Percentiles rank a stretch among this genome's conserved stretches.
phyloP scores from a whole-genome alignment of 2,797 vertebrate genomes.

The Platyrinchus mystaceus region DNA sequence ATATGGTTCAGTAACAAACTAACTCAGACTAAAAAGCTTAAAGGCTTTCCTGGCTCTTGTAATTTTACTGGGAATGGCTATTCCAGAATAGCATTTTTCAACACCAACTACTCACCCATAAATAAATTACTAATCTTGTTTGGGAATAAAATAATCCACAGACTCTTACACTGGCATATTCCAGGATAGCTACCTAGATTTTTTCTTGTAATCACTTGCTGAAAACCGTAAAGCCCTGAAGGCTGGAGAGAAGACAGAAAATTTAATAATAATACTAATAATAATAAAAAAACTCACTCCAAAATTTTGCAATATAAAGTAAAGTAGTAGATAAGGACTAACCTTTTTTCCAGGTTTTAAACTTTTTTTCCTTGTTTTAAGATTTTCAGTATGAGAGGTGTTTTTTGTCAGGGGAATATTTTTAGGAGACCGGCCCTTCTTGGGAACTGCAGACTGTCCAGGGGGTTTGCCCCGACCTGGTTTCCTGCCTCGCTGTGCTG shows the following conservation, averaged over 20 bases:
- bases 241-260: constrained; percentile 40
- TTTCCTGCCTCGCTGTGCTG: constrained; percentile 81
- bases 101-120: neutral
- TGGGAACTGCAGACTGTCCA: constrained; percentile 63
- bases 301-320: constrained; percentile 39
- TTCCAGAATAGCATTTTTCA: neutral
- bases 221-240: constrained; percentile 39
- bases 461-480: constrained; percentile 80
- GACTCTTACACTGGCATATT: neutral
- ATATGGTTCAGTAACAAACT: neutral
- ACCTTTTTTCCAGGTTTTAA: constrained; percentile 93
- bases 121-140: neutral
- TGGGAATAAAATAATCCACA: constrained; percentile 6
- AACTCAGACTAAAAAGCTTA: neutral
- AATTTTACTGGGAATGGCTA: neutral
- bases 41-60: neutral
- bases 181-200: neutral
- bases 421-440: constrained; percentile 79
- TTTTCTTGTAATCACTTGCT: neutral
- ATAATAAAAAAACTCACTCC: neutral
- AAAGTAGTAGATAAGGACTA: constrained; percentile 57
- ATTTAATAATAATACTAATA: neutral
- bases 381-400: constrained; percentile 66
- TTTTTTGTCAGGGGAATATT: constrained; percentile 64
- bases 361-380: constrained; percentile 84